Conservation (phyloP, 2,113 vertebrate species). For the Psophia crepitans region DNA sequence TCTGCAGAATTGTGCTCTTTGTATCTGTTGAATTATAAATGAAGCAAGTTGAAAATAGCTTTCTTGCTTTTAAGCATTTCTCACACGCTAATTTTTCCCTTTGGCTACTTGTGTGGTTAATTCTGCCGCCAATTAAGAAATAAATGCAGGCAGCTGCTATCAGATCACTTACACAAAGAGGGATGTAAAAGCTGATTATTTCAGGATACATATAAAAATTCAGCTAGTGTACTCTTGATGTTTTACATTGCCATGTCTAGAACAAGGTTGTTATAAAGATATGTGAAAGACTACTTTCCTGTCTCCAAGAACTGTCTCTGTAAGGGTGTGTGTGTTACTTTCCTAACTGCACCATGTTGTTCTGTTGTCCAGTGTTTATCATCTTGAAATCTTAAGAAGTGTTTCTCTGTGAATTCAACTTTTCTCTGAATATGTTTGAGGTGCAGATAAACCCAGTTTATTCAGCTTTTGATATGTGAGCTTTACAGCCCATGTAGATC, state of each 20-base stretch:
- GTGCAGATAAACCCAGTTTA: not conserved
- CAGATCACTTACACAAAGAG: not conserved
- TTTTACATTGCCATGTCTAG: not conserved
- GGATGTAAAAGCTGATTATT: not conserved
- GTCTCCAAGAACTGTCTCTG: not conserved
- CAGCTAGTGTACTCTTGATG: not conserved
- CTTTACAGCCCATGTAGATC: not conserved
- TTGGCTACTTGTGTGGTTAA: not conserved
- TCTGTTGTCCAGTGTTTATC: not conserved
- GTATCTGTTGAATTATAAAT: constrained; percentile 48
- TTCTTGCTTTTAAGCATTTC: constrained; percentile 21
- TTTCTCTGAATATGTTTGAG: not conserved
- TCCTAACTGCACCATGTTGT: accelerated
- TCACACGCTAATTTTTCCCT: not conserved
- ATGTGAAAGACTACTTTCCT: not conserved
- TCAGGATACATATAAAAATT: not conserved
- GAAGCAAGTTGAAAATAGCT: constrained; percentile 10
- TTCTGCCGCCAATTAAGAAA: not conserved
- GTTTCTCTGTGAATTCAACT: not conserved
- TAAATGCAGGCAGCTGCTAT: not conserved
- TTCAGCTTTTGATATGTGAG: not conserved
- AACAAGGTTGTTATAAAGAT: not conserved
- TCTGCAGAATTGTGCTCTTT: not conserved
- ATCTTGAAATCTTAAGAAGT: not conserved
- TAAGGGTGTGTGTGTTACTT: not conserved